phyloP scores from a whole-genome alignment of 2,797 vertebrate species.

The Anguilla obscura region DNA sequence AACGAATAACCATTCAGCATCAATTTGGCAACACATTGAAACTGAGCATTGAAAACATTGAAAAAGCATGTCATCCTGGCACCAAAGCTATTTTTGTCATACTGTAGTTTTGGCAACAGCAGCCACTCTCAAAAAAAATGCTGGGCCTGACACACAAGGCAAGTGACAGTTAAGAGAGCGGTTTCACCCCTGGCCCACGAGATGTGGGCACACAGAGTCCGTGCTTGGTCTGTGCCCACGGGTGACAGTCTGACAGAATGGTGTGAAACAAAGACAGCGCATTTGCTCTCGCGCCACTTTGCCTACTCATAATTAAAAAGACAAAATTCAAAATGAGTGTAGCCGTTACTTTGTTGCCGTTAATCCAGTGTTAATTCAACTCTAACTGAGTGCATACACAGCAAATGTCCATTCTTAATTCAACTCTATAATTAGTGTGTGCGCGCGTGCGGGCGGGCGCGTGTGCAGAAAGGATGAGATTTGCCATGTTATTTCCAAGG shows the following conservation, averaged over 20 bases:
- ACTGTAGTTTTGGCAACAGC: not conserved
- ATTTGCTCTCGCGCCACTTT: not conserved
- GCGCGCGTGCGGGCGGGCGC: too few relatives aligned
- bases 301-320: not conserved
- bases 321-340: not conserved
- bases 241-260: not conserved
- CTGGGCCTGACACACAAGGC: not conserved
- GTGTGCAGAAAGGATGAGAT: constrained; percentile 66
- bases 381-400: too few relatives aligned
- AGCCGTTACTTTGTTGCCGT: too few relatives aligned
- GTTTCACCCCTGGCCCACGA: not conserved
- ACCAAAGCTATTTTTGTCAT: not conserved
- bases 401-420: too few relatives aligned
- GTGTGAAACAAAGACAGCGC: not conserved
- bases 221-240: not conserved
- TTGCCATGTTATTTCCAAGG: constrained; percentile 69
- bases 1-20: not conserved
- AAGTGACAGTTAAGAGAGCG: not conserved
- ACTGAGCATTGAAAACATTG: too few relatives aligned
- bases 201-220: not conserved
- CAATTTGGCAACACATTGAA: not conserved
- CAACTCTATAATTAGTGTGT: not conserved
- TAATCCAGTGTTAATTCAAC: not conserved
- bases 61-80: not conserved
- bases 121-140: not conserved